Evolutionary conservation across 2,797 vertebrate genomes (phyloP), one percentile per base, ranked within the genome.

Genomic region (Sebastes nivosus): DNA sequence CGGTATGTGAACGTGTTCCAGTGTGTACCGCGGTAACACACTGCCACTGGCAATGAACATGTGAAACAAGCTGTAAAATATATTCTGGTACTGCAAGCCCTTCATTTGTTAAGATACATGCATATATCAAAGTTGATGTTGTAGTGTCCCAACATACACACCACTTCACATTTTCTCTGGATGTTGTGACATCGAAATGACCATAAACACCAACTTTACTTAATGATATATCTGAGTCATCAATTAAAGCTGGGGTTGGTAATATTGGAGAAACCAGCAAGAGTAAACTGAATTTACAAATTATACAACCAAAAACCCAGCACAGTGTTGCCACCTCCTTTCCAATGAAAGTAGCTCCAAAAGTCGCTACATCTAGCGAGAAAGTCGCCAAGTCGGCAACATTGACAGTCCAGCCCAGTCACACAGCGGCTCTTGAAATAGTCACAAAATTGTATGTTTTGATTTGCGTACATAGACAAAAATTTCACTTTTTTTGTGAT

Each of bases 1-100:
- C 25, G 72, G 80, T 60, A 59, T 71, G 69, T 80, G 69, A 84
- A 11, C 65, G 20, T 59, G 66, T 82, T 84, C 70, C 81, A 89
- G 38, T 34, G 54, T 66, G 72, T 29, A 38, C 82, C 50, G 9
- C 61, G 72, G 65, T 36, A 13, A 70, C 6, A 36, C 38, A 55
- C 60, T 32, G 66, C 25, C 55, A 24, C 68, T 38, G 38, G 50
- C 67, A 71, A 77, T 36, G 68, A 34, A 69, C 71, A 80, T 75
- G 82, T 8, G 61, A 75, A 85, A 83, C 57, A 75, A 82, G 76
- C 79, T 86, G 75, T 89, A 83, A 92, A 89, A 82, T 68, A 38
- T 75, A 78, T 75, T 82, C 36, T 79, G 67, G 68, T 69, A 22
- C 38, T 55, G 18, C 67, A 74, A 70, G 64, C 34, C 27, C 30